Percentiles rank a stretch among this genome's conserved stretches.
Evolutionary conservation across 2,888 invertebrate species (phyloP).

Genomic region (Operophtera brumata): DNA sequence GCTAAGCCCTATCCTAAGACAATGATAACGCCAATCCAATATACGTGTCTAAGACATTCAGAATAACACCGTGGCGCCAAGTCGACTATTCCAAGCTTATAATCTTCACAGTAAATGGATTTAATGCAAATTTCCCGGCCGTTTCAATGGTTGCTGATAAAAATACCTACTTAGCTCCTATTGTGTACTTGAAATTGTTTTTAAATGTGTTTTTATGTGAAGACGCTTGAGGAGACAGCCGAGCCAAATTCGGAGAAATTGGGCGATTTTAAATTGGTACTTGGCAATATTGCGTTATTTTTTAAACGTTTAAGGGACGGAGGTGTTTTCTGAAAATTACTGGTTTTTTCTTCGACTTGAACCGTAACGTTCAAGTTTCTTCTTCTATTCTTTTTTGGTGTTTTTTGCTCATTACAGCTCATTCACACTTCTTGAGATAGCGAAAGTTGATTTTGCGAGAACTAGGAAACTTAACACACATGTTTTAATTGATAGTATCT

Average conservation of each 20-base stretch:
- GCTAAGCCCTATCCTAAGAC: constrained; percentile 26
- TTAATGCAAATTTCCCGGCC: constrained; percentile 68
- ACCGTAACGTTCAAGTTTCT: not conserved
- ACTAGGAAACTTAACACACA: no score
- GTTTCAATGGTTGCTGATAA: constrained; percentile 61
- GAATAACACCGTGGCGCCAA: constrained; percentile 48
- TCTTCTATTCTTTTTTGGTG: no score
- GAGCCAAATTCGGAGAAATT: constrained; percentile 29
- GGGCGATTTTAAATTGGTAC: constrained; percentile 26
- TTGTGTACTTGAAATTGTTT: constrained; percentile 59
- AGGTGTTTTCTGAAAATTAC: constrained; percentile 1
- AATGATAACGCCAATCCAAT: constrained; percentile 28
- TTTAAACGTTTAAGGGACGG: constrained; percentile 17
- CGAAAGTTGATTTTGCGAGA: no score
- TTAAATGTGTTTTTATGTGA: constrained; percentile 41
- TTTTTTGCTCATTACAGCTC: no score
- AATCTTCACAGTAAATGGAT: constrained; percentile 70
- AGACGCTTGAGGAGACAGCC: constrained; percentile 26
- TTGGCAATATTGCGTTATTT: constrained; percentile 25
- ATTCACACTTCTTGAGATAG: no score
- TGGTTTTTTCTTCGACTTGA: not conserved
- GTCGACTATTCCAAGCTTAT: constrained; percentile 64
- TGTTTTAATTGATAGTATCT: no score
- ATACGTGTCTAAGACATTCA: constrained; percentile 24
- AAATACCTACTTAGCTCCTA: constrained; percentile 56